Percentiles rank a stretch among this genome's conserved stretches.
Conservation (phyloP, 1,140 invertebrate genomes). For the Orius laevigatus region DNA sequence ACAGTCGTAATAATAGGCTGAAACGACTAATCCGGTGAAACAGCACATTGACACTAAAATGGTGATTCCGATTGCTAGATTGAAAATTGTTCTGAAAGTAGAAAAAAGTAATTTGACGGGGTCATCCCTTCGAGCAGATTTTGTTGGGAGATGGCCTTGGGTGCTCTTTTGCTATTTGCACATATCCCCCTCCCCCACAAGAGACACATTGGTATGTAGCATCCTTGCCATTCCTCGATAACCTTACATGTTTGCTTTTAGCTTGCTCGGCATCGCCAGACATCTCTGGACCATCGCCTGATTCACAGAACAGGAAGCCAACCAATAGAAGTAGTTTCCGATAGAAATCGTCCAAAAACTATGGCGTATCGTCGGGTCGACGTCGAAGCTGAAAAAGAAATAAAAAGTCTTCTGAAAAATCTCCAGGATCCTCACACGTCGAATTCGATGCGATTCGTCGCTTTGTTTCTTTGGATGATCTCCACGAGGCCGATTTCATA, state of each 20-base stretch:
- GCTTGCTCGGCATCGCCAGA: slow-evolving; percentile 52
- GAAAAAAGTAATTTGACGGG: neutral
- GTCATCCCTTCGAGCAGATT: neutral
- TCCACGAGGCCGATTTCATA: slow-evolving; percentile 38
- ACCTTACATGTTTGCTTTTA: slow-evolving; percentile 46
- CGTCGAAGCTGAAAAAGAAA: slow-evolving; percentile 43
- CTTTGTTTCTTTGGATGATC: slow-evolving; percentile 38
- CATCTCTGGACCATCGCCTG: slow-evolving; percentile 74
- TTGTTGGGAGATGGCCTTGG: too few relatives aligned
- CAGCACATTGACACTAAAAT: slow-evolving; percentile 34
- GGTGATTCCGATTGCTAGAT: slow-evolving; percentile 28
- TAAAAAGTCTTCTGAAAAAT: neutral
- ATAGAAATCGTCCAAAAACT: slow-evolving; percentile 67
- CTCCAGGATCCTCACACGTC: slow-evolving; percentile 13
- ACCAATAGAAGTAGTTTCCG: slow-evolving; percentile 67
- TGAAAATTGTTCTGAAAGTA: slow-evolving; percentile 26
- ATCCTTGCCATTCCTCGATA: neutral
- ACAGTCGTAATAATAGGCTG: slow-evolving; percentile 56
- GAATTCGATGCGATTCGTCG: slow-evolving; percentile 38
- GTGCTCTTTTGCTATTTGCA: too few relatives aligned
- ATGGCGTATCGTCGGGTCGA: slow-evolving; percentile 58
- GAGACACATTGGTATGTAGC: too few relatives aligned
- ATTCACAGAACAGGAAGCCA: slow-evolving; percentile 64
- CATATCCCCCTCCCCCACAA: too few relatives aligned
- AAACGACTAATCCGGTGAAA: slow-evolving; percentile 61